Evolutionary conservation across 2,797 vertebrate genomes (phyloP), one percentile per base, ranked within the genome.

Genomic region (Synaphobranchus kaupii): DNA sequence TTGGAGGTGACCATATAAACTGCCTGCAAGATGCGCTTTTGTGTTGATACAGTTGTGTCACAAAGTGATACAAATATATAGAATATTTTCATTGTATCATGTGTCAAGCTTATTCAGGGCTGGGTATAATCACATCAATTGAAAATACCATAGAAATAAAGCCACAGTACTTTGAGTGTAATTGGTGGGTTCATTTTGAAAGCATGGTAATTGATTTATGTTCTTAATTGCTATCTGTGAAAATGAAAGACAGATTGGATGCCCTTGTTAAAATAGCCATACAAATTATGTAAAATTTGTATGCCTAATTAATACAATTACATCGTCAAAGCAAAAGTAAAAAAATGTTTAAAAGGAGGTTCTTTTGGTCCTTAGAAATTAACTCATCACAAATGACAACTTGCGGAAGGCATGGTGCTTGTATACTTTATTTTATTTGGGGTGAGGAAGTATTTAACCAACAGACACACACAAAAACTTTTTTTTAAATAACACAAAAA

Each of bases 291-390:
- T 25, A 34, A 83, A 54, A 83, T n/a, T n/a, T 25, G 13, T 82
- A 4, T 54, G 25, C 81, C 20, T 17, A 83, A 83, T 83, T 56
- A 83, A 83, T 84, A 60, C 56, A 84, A 84, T 84, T 58, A 44
- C 54, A 63, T 25, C 52, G 31, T 47, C 83, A 84, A 34, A 58
- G 83, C 56, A 63, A 84, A 63, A 58, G 34, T 63, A 63, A 63
- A 28, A 84, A 84, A 84, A 44, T 20, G 28, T 39, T 84, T 58
- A 31, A 60, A 44, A 84, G 20, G 48, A 50, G 9, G 10, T 81
- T 44, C 4, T 63, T 63, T 50, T 17, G 54, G n/a, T 10, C 1
- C 34, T 39, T 3, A 34, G 0, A 58, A 84, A 39, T 60, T 15
- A 12, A 39, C 54, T 84, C 25, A 60, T 84, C 52, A 58, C 15